These are phyloP conservation scores for Synergus japonicus DNA, from an alignment of 2,888 invertebrate species.

Conservation along the genomic window DNA sequence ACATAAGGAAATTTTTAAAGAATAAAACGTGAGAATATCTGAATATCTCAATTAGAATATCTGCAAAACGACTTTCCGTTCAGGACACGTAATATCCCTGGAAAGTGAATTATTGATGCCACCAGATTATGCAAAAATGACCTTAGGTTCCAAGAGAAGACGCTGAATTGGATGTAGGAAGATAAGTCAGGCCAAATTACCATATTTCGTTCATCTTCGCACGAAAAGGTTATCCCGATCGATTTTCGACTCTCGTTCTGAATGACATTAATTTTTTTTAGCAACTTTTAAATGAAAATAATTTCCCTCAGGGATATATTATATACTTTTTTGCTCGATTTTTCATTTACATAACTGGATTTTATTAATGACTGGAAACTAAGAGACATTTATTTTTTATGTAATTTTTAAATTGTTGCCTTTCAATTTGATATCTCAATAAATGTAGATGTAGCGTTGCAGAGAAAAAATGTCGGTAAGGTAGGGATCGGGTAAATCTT, in stretches of 20 bases:
- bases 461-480: too few relatives aligned
- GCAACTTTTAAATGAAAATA: neutral
- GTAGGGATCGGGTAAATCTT: too few relatives aligned
- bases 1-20: neutral
- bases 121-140: slow-evolving; percentile 12
- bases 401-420: neutral
- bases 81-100: slow-evolving; percentile 1
- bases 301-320: slow-evolving; percentile 4
- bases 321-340: neutral
- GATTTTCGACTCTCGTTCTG: neutral
- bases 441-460: too few relatives aligned
- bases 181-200: slow-evolving; percentile 4
- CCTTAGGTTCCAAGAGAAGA: neutral
- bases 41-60: too few relatives aligned
- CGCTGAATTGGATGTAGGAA: neutral
- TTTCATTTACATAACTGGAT: neutral
- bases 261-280: neutral
- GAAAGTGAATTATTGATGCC: slow-evolving; percentile 9
- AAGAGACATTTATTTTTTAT: neutral
- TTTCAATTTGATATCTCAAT: too few relatives aligned
- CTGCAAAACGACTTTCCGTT: neutral
- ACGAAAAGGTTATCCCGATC: slow-evolving; percentile 1
- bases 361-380: neutral
- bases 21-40: neutral
- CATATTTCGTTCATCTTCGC: slow-evolving; percentile 6